Base-by-base conservation (phyloP, 2,113 vertebrate genomes). In the Saguinus imperator region DNA sequence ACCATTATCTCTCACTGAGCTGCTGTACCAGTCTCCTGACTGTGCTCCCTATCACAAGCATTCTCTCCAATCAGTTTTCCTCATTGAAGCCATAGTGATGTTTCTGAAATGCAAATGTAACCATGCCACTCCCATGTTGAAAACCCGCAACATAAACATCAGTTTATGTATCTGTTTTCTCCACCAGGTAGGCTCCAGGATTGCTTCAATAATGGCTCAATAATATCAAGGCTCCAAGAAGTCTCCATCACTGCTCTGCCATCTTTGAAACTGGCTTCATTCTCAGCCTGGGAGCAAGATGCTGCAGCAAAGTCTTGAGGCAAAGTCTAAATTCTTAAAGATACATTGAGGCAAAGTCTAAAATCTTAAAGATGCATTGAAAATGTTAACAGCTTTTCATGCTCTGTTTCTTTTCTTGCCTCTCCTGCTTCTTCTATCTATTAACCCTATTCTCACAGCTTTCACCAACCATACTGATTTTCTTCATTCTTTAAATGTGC, bases 31-130 rank as follows among this genome's bases (percentile, higher is more conserved):
- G 64, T 8, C 13, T 94, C 43, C 48, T 68, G 73, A 61, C 25
- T 52, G 25, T 8, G 7, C 23, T 94, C 4, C 37, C 13, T 58
- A 68, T 3, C 45, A 40, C 48, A 6, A 91, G 52, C 93, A 93
- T 82, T 32, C 32, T 91, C 50, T 87, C 72, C 7, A 88, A 29
- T 61, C 18, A 40, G 70, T 87, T 96, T 93, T 79, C 27, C 9
- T 89, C 29, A 89, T 23, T 48, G 29, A 95, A 79, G 10, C 25
- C 32, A 85, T 73, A 90, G 25, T 70, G 45, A 40, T 40, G 91
- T 88, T 93, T 94, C 64, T 89, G 55, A 87, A 97, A 75, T 92
- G 57, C 32, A 91, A 79, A 79, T 82, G 10, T 93, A 32, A 77
- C 11, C 35, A 83, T 79, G 35, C 45, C 29, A 86, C 11, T 93